Conservation (phyloP, 92 coral and sea anemone genomes). For the Hydrozoanthus gracilis region DNA sequence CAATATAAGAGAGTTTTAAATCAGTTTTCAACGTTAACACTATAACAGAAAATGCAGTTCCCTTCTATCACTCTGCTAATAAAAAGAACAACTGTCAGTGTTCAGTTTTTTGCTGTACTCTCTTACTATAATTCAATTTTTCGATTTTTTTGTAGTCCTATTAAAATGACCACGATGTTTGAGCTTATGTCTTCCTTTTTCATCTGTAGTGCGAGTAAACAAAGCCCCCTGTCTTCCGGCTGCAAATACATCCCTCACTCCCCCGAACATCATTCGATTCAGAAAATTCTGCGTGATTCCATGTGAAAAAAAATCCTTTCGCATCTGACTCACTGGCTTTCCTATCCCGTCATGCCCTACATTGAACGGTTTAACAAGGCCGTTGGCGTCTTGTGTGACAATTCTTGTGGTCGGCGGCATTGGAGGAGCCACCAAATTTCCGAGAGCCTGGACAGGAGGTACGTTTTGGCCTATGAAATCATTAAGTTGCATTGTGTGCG, state of each 20-base stretch:
- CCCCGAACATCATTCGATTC: conserved; percentile 77
- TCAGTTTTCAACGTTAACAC: too few species aligned
- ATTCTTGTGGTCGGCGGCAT: conserved; percentile 35
- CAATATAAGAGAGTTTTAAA: too few species aligned
- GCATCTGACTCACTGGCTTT: conserved; percentile 17
- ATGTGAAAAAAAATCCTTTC: conserved; percentile 37
- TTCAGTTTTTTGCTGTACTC: too few species aligned
- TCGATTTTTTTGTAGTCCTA: too few species aligned
- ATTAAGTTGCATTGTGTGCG: conserved; percentile 29
- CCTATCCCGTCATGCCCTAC: conserved; percentile 31
- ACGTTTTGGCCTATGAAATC: conserved; percentile 16
- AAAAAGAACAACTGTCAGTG: too few species aligned
- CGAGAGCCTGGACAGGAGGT: conserved; percentile 32
- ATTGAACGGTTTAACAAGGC: conserved; percentile 27
- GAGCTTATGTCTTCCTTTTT: not conserved
- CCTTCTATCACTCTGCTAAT: too few species aligned
- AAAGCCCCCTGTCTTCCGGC: not conserved
- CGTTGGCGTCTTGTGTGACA: conserved; percentile 33
- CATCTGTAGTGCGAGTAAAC: not conserved
- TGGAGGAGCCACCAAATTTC: conserved; percentile 35
- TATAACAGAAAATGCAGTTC: too few species aligned
- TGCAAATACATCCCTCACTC: conserved; percentile 4
- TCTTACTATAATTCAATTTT: too few species aligned
- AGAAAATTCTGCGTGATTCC: conserved; percentile 76
- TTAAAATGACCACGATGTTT: too few species aligned